Conservation (phyloP, 2,888 invertebrate genomes). For the Zele albiditarsus region DNA sequence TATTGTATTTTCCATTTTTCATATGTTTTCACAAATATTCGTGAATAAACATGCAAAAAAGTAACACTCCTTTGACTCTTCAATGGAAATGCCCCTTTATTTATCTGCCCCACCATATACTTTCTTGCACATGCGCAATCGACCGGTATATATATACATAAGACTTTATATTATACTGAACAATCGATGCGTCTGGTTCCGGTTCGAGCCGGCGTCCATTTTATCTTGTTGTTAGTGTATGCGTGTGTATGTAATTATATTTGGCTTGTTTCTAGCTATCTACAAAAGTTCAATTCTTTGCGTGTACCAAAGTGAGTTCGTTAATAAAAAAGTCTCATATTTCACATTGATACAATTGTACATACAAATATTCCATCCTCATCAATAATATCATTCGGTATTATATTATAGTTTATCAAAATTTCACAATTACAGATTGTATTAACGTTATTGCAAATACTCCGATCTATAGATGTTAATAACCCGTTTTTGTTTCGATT, state of each 20-base stretch:
- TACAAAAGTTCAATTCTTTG: not conserved
- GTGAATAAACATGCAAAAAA: not conserved
- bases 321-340: slow-evolving; percentile 19
- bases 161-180: not conserved
- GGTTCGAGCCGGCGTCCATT: slow-evolving; percentile 67
- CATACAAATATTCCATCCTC: not conserved
- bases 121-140: slow-evolving; percentile 7
- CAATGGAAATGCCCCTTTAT: not conserved
- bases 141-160: not conserved
- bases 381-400: not conserved
- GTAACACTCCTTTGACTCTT: not conserved
- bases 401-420: not conserved
- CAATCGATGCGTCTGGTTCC: slow-evolving; percentile 68
- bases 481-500: not conserved
- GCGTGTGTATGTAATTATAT: slow-evolving; percentile 17
- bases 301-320: not conserved
- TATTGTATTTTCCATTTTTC: not conserved
- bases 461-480: not conserved
- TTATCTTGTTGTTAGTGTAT: slow-evolving; percentile 55
- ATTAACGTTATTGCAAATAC: not conserved
- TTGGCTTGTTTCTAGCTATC: not conserved
- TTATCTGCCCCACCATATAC: not conserved
- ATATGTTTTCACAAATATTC: not conserved
- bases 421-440: not conserved
- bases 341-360: not conserved